These are phyloP conservation scores for Acanthisitta chloris DNA, from an alignment of 2,113 vertebrate genomes.

Conservation along the genomic window DNA sequence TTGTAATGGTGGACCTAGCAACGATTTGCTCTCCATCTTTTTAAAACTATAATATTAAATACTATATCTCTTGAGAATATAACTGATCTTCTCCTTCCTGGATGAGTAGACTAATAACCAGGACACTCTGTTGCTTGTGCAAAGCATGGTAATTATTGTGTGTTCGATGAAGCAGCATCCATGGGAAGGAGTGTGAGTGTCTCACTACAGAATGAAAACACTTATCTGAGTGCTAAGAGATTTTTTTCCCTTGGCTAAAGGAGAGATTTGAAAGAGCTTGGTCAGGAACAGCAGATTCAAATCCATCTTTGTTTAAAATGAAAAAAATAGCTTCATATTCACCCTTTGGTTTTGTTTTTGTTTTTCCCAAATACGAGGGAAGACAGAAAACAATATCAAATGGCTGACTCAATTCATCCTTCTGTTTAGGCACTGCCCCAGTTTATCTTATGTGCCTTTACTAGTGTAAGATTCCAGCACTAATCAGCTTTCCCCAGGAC, in stretches of 20 bases:
- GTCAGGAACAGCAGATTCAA: neutral
- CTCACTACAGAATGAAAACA: neutral
- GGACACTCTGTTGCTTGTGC: neutral
- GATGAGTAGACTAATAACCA: neutral
- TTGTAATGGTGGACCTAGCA: neutral
- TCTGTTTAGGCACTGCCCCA: neutral
- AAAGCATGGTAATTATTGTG: neutral
- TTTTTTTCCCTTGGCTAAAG: neutral
- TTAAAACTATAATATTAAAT: neutral
- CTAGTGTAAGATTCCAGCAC: accelerated
- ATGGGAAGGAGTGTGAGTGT: neutral
- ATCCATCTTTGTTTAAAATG: neutral
- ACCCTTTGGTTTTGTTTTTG: neutral
- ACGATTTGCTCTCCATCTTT: neutral
- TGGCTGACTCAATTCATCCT: neutral
- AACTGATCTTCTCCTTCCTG: neutral
- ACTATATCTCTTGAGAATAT: neutral
- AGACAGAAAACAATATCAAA: neutral
- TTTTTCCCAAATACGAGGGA: neutral
- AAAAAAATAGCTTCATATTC: neutral
- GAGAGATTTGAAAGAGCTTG: neutral
- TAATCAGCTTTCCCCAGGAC: neutral
- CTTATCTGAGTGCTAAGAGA: neutral
- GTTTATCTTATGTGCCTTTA: neutral
- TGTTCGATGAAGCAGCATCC: neutral